phyloP scores from a whole-genome alignment of 2,888 invertebrate species.

The Anodontia alba region DNA sequence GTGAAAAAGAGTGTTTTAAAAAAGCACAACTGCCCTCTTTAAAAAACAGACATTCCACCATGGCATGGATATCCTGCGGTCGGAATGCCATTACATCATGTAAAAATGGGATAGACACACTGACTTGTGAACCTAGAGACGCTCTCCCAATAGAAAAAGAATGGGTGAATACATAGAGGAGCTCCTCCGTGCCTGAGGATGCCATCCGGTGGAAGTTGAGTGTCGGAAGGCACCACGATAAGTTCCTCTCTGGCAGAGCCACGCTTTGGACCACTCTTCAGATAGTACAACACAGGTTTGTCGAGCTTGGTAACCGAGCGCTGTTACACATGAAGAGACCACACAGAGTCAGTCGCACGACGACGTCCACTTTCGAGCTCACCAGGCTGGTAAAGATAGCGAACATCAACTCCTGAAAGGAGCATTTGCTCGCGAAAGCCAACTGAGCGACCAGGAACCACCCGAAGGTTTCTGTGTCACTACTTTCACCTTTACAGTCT shows the following conservation, averaged over 20 bases:
- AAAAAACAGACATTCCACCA: too few relatives aligned
- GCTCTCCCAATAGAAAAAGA: too few relatives aligned
- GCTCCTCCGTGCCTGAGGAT: neutral
- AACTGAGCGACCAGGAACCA: neutral
- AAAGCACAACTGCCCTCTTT: too few relatives aligned
- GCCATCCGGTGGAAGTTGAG: too few relatives aligned
- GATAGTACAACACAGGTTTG: constrained; percentile 26
- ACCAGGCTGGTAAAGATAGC: constrained; percentile 47
- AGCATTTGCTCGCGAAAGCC: neutral
- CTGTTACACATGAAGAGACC: constrained; percentile 40
- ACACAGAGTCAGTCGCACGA: constrained; percentile 51
- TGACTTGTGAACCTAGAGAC: too few relatives aligned
- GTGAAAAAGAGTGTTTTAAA: too few relatives aligned
- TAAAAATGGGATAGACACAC: too few relatives aligned
- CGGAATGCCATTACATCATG: too few relatives aligned
- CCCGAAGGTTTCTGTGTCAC: constrained; percentile 11
- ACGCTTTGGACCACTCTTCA: constrained; percentile 31
- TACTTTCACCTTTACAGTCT: neutral
- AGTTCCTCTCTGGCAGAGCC: constrained; percentile 42
- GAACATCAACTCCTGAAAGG: neutral
- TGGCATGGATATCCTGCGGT: too few relatives aligned
- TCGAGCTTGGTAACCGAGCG: neutral
- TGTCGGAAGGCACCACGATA: constrained; percentile 23
- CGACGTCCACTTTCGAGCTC: too few relatives aligned
- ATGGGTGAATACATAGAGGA: too few relatives aligned